These are phyloP conservation scores for Rhagium mordax DNA, from an alignment of 2,888 invertebrate genomes.

Conservation along the genomic window DNA sequence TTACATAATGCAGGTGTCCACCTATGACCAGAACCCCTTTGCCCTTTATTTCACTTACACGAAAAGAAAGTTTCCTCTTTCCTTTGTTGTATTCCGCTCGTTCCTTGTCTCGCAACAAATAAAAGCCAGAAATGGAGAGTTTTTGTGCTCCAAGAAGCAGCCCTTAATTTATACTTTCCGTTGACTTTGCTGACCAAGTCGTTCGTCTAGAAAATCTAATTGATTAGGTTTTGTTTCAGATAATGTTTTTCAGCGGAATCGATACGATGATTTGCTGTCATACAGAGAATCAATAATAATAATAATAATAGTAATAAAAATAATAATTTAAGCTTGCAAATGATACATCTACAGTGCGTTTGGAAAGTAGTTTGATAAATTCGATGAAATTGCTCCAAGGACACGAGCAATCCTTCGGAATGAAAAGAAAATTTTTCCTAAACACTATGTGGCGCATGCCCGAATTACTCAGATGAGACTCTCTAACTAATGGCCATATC, in stretches of 20 bases:
- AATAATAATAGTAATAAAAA: no score
- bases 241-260: slow-evolving; percentile 6
- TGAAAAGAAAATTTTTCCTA: no score
- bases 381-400: no score
- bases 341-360: no score
- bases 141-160: slow-evolving; percentile 26
- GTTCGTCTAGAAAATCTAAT: slow-evolving; percentile 37
- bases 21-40: not conserved
- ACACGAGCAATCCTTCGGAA: no score
- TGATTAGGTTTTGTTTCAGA: slow-evolving; percentile 34
- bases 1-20: not conserved
- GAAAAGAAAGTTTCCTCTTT: slow-evolving; percentile 15
- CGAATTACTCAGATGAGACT: no score
- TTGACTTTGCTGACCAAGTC: slow-evolving; percentile 33
- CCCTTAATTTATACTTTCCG: slow-evolving; percentile 37
- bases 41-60: not conserved
- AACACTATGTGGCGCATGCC: no score
- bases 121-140: slow-evolving; percentile 25
- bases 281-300: no score
- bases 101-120: slow-evolving; percentile 32
- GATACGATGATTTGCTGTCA: not conserved
- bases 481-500: no score
- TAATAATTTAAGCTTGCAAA: no score
- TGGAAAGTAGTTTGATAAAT: no score
- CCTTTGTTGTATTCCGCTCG: slow-evolving; percentile 12